These are phyloP conservation scores for Desmodus rotundus DNA, from an alignment of 2,113 vertebrate species.

Conservation along the genomic window DNA sequence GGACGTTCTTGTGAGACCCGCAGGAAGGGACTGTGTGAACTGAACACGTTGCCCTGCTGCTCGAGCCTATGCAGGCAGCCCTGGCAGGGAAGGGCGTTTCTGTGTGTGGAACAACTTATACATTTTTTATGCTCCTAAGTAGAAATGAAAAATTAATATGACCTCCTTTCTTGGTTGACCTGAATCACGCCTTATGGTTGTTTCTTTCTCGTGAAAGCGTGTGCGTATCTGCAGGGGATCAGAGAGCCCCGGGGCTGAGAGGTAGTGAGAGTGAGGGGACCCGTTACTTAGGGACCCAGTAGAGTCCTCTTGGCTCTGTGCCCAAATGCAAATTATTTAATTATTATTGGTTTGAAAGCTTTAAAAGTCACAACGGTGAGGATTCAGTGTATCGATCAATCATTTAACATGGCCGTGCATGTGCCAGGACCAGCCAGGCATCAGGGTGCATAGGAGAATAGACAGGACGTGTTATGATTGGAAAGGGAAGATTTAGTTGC, in stretches of 20 bases:
- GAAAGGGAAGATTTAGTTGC: background rate
- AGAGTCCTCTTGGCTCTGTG: background rate
- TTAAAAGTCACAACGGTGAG: background rate
- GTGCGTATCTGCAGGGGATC: too few species aligned
- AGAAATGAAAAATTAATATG: slow-evolving; percentile 31
- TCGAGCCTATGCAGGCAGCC: background rate
- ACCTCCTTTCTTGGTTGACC: background rate
- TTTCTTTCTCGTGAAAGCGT: background rate
- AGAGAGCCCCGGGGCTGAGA: fast-evolving
- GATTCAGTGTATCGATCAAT: background rate
- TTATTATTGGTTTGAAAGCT: background rate
- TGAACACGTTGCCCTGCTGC: fast-evolving
- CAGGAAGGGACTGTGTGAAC: background rate
- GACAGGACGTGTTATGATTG: background rate
- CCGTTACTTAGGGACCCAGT: background rate
- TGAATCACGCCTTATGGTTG: background rate
- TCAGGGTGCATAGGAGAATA: fast-evolving
- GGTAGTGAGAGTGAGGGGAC: background rate
- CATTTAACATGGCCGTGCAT: background rate
- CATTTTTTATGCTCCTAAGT: background rate
- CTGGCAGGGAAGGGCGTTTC: background rate
- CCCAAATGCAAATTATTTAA: background rate
- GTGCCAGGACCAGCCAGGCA: background rate
- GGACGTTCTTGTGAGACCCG: fast-evolving
- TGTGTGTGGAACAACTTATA: background rate